Evolutionary conservation across 2,797 vertebrate genomes (phyloP), one percentile per base, ranked within the genome.

Genomic region (Odontamblyopus lacepedii): DNA sequence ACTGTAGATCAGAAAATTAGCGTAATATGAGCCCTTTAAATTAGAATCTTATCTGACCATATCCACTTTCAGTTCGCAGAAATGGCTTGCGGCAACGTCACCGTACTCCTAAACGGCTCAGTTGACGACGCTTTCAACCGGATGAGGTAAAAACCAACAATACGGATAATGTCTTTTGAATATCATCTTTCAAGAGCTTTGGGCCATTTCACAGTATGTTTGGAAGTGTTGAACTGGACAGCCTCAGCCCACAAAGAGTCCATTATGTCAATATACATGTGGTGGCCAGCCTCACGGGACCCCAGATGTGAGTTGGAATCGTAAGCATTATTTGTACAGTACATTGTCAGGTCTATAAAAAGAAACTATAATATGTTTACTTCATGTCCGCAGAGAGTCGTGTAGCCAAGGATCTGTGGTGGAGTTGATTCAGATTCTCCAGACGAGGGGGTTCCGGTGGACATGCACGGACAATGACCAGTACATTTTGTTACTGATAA

Each of bases 21-120:
- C 7, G 2, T 9, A 38, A 38, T 9, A 9, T 38, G 35, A 2
- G 8, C 35, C 35, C 1, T 38, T 38, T 38, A 55, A 18, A 55
- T 55, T n/a, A 7, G 12, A 19, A 6, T 16, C 63, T 29, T 18
- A 18, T 65, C 63, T 27, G 6, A 50, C 32, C 26, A 53, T 48
- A 61, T 51, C 0, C 5, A 38, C 30, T 64, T 7, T 68, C 64
- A 95, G 94, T 95, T 95, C 86, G 94, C 94, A 78, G 90, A 91
- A 61, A 85, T 80, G 80, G 93, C 94, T 0, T 94, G 93, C 60
- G 94, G 94, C 56, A 95, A 95, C 83, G 80, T 95, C 81, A 95
- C 94, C 0, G 91, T 95, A 0, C 79, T 95, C 27, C 83, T 95
- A 48, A 95, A 95, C 35, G 94, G 94, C 0, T 95, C 94, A 0